These are phyloP conservation scores for Hydrotaea diabolus DNA, from an alignment of 2,888 invertebrate genomes.

Conservation along the genomic window DNA sequence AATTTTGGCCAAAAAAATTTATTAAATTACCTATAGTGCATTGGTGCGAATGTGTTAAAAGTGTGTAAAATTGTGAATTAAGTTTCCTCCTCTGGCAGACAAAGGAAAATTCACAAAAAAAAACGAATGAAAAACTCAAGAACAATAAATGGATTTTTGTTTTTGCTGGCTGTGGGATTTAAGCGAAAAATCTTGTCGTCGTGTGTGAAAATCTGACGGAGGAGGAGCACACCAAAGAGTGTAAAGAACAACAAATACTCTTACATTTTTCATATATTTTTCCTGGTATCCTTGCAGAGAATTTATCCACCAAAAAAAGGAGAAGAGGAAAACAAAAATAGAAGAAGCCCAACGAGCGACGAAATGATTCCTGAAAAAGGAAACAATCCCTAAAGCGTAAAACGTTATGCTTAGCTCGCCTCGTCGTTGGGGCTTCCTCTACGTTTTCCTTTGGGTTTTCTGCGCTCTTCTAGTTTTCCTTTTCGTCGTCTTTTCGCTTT, in stretches of 20 bases:
- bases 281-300: background rate
- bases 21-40: too few species aligned
- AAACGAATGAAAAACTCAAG: background rate
- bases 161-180: background rate
- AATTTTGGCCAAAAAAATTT: too few species aligned
- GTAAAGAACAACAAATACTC: background rate
- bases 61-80: constrained; percentile 45
- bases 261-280: background rate
- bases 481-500: background rate
- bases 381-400: constrained; percentile 20
- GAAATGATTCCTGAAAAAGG: background rate
- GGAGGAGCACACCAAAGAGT: background rate
- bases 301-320: background rate
- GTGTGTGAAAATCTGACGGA: background rate
- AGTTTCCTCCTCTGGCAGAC: background rate
- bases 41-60: constrained; percentile 45
- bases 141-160: constrained; percentile 2
- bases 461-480: background rate
- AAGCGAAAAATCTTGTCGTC: constrained; percentile 3
- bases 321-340: background rate
- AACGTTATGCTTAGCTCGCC: background rate
- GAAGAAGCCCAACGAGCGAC: background rate
- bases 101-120: background rate
- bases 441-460: background rate
- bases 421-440: background rate